Evolutionary conservation across 2,888 invertebrate species (phyloP).

Genomic region (Hypomecis punctinalis): DNA sequence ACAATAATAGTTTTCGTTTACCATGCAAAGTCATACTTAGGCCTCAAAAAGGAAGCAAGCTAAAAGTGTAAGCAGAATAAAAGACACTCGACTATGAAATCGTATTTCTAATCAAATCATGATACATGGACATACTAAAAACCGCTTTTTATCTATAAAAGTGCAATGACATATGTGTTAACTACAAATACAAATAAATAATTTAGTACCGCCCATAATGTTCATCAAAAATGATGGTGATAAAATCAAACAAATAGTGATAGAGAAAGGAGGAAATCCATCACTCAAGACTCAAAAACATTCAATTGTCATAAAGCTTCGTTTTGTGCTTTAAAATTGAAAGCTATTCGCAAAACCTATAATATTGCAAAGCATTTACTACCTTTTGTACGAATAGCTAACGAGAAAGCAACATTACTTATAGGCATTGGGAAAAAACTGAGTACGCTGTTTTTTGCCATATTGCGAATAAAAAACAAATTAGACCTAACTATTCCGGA

Average conservation of each 20-base stretch:
- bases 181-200: conserved; percentile 5
- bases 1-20: too few relatives aligned
- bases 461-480: conserved; percentile 35
- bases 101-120: not conserved
- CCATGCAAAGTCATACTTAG: too few relatives aligned
- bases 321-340: conserved; percentile 34
- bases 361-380: conserved; percentile 37
- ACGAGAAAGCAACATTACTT: conserved; percentile 35
- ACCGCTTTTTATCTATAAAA: not conserved
- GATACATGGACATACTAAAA: not conserved
- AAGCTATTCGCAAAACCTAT: conserved; percentile 32
- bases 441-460: conserved; percentile 40
- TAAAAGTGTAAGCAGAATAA: too few relatives aligned
- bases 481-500: conserved; percentile 24
- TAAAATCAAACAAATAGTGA: not conserved
- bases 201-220: not conserved
- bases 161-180: not conserved
- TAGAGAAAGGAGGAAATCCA: conserved; percentile 34
- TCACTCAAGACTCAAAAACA: conserved; percentile 14
- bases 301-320: conserved; percentile 32
- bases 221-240: not conserved
- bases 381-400: conserved; percentile 39
- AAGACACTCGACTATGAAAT: not conserved
- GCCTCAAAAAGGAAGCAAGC: too few relatives aligned
- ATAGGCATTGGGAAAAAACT: conserved; percentile 41